Evolutionary conservation across 2,797 vertebrate genomes (phyloP), one percentile per base, ranked within the genome.

Genomic region (Mareca strepera): DNA sequence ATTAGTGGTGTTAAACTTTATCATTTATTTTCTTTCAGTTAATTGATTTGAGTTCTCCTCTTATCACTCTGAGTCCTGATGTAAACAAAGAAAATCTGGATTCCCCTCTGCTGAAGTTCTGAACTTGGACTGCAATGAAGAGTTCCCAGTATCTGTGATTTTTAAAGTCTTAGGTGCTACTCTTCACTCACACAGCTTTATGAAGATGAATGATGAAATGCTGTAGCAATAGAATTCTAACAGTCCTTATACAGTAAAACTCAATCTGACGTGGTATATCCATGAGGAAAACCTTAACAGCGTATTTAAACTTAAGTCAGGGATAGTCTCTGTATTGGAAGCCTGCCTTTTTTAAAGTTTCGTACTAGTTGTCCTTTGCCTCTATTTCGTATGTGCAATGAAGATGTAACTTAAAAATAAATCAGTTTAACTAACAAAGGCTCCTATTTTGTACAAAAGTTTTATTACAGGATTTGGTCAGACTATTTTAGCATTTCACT

Each of bases 61-160:
- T 98, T 48, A 98, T 98, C 80, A 96, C 88, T 58, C 96, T 98
- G 95, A 98, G 98, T 55, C 98, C 98, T 7, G 93, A 95, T 39
- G 75, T 92, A 14, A 96, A 98, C 95, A 98, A 98, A 88, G 98
- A 98, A 76, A 98, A 98, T 15, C 3, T 97, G 74, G 96, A 97
- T 76, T 98, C 97, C 1, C 98, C 97, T 5, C 96, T 98, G 12
- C 92, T 98, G 91, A 98, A 93, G 90, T 98, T 98, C 86, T 98
- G 92, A 98, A 59, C 62, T 63, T n/a, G 8, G 91, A 14, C 3
- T 23, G 28, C 81, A 86, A 77, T 60, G 74, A 94, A 93, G 73
- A 85, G 50, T 58, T 76, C 26, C 39, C 83, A 37, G 50, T 15
- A 44, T 64, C 50, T 82, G 79, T 82, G 70, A 95, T 67, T 44